Percentiles rank a stretch among this genome's conserved stretches.
Conservation (phyloP, 2,113 vertebrate genomes). For the Gorsachius goisagi region DNA sequence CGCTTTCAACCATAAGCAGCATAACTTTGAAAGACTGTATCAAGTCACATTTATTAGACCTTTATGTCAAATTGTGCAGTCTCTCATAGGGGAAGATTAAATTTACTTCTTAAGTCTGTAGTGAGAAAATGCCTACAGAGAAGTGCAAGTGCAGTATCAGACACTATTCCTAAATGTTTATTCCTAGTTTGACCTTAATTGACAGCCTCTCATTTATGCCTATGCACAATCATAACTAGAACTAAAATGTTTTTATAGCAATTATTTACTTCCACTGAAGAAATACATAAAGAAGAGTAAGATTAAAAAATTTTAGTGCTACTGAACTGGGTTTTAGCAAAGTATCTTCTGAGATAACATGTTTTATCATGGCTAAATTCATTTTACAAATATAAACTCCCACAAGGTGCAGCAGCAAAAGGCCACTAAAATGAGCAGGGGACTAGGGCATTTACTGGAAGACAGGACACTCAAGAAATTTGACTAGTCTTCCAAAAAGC, state of each 20-base stretch:
- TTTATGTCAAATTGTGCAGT: not conserved
- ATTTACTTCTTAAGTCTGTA: not conserved
- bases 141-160: not conserved
- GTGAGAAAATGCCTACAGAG: not conserved
- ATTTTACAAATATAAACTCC: not conserved
- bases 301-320: not conserved
- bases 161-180: not conserved
- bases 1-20: not conserved
- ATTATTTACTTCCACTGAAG: not conserved
- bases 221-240: not conserved
- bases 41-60: rapidly evolving
- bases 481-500: not conserved
- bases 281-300: not conserved
- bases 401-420: not conserved
- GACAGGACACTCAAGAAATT: not conserved
- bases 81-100: not conserved
- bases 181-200: not conserved
- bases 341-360: not conserved
- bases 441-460: not conserved
- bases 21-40: not conserved
- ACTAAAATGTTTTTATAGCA: not conserved
- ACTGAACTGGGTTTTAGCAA: not conserved
- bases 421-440: not conserved
- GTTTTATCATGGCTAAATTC: not conserved
- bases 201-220: not conserved